Evolutionary conservation across 2,797 vertebrate species (phyloP).

Genomic region (Parambassis ranga): DNA sequence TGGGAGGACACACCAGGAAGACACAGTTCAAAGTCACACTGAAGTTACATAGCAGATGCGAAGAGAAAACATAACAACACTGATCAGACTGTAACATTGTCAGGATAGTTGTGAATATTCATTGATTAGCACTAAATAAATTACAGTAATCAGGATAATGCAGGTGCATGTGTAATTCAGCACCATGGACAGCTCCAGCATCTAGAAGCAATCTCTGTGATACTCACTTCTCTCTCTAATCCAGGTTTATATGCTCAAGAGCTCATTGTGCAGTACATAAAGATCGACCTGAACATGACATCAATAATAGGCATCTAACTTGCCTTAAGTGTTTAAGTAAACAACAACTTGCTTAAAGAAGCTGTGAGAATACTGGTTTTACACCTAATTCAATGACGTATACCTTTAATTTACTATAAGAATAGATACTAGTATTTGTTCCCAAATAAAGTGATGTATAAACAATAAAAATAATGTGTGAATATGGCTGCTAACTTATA

Average conservation of each 20-base stretch:
- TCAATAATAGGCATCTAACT: not conserved
- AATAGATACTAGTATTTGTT: not conserved
- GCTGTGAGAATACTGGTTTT: not conserved
- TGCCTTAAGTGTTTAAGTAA: not conserved
- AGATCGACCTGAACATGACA: not conserved
- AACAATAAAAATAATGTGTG: not conserved
- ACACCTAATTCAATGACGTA: not conserved
- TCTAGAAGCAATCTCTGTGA: not conserved
- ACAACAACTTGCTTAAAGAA: not conserved
- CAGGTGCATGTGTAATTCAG: constrained; percentile 30
- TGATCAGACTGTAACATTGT: not conserved
- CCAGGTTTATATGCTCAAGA: not conserved
- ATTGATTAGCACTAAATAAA: constrained; percentile 4
- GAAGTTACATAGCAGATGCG: constrained; percentile 7
- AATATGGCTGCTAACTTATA: not conserved
- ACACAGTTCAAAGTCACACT: constrained; percentile 29
- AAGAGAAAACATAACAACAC: not conserved
- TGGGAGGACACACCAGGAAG: constrained; percentile 15
- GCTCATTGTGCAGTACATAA: not conserved
- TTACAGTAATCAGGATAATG: not conserved
- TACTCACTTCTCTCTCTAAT: not conserved
- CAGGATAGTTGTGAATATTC: constrained; percentile 12
- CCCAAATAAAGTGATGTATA: not conserved
- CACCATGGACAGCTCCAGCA: constrained; percentile 44
- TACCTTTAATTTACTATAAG: not conserved